Percentiles rank a stretch among this genome's conserved stretches.
These are phyloP conservation scores for Drosophila merina DNA, from an alignment of 2,888 invertebrate genomes.

Conservation along the genomic window DNA sequence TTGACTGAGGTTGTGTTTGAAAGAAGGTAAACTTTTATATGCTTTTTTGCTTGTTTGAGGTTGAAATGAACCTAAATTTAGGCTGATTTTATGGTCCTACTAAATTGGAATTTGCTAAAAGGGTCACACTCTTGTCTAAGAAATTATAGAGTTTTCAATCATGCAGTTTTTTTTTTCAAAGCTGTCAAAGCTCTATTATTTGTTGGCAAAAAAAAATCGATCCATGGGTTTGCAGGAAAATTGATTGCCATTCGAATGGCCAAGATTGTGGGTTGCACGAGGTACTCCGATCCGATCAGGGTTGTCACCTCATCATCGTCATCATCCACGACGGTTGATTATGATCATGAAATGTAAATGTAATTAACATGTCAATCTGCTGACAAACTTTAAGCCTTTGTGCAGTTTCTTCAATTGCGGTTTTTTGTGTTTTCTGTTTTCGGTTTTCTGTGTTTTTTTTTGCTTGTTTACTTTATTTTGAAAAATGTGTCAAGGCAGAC, in stretches of 20 bases:
- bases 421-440: constrained; percentile 18
- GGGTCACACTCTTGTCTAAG: not conserved
- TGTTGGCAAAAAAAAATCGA: constrained; percentile 23
- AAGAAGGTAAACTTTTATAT: too few species aligned
- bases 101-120: not conserved
- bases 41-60: too few species aligned
- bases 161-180: not conserved
- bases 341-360: constrained; percentile 57
- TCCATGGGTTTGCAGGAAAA: constrained; percentile 44
- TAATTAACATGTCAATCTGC: constrained; percentile 69
- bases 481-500: constrained; percentile 59
- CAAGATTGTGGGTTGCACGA: constrained; percentile 26
- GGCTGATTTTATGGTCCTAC: not conserved
- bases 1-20: too few species aligned
- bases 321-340: constrained; percentile 24
- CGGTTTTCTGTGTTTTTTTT: not conserved
- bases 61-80: too few species aligned
- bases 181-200: constrained; percentile 25
- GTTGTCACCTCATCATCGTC: constrained; percentile 42
- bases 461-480: constrained; percentile 5
- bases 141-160: not conserved
- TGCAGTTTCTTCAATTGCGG: constrained; percentile 48
- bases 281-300: constrained; percentile 24
- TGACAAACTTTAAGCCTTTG: constrained; percentile 59
- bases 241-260: constrained; percentile 54